Base-by-base conservation (phyloP, 2,888 invertebrate species). In the Rotaria macrura region DNA sequence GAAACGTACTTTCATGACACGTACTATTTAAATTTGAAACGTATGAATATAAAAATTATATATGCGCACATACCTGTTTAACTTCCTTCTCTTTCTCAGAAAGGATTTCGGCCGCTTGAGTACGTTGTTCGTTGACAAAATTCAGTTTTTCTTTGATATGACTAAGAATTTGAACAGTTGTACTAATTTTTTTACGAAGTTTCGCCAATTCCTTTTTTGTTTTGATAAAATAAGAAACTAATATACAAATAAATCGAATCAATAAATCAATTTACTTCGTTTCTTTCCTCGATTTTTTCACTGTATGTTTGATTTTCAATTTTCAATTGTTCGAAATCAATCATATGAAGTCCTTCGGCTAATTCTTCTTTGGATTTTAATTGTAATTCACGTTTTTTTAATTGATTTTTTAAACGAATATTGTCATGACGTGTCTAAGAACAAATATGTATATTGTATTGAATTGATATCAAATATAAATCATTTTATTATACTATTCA, bases 281-380 rank as follows among this genome's bases (percentile, higher is more conserved):
- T 92, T 87, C 92, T 89, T 88, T 93, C 93, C 88, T 93, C 93
- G 85, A 93, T 92, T 89, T 93, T 93, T 88, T 92, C 93, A 85
- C 91, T 90, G 88, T 91, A 91, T 52, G 91, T 92, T 88, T 92
- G 92, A 88, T 93, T 92, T 88, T 92, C 92, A 87, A 92, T 91
- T 89, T 92, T 92, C 87, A 93, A 89, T 88, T 92, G 92, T 89
- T 93, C 93, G 89, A 92, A 93, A 89, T 93, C 92, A 87, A 92
- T 92, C 87, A 93, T 88, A 87, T 92, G 91, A 65, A 92, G 89
- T 84, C 92, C 92, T 55, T 91, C 92, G 6, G 92, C 92, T 74
- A 93, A 89, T 87, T 91, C 92, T 88, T 93, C 92, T 90, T 91
- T 91, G 1, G 90, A 90, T 87, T 91, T 90, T 12, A 91, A 88